Conservation (phyloP, 2,797 vertebrate genomes). For the Poecilia picta region DNA sequence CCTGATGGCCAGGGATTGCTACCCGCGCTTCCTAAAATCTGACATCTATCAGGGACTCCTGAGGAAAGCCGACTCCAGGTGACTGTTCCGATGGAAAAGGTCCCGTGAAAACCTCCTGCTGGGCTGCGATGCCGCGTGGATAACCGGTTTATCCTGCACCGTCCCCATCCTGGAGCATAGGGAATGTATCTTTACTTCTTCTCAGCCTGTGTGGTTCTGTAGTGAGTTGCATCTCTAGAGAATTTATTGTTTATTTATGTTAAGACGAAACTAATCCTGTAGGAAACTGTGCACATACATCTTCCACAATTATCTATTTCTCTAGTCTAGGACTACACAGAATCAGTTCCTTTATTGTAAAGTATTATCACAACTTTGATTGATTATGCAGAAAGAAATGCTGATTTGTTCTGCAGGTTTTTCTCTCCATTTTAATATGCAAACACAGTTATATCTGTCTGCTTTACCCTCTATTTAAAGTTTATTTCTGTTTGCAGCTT, state of each 20-base stretch:
- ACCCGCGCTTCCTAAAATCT: constrained; percentile 94
- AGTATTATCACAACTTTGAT: constrained; percentile 67
- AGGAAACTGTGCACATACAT: constrained; percentile 35
- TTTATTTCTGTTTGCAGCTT: constrained; percentile 11
- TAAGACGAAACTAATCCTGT: neutral
- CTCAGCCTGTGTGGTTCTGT: constrained; percentile 59
- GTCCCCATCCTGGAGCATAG: constrained; percentile 36
- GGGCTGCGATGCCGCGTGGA: constrained; percentile 54
- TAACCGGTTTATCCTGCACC: constrained; percentile 60
- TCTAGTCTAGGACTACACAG: neutral
- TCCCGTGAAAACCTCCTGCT: constrained; percentile 43
- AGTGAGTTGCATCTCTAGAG: constrained; percentile 48
- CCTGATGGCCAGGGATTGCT: constrained; percentile 96
- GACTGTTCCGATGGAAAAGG: constrained; percentile 67
- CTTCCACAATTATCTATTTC: constrained; percentile 16
- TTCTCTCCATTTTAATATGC: constrained; percentile 25
- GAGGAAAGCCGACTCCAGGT: constrained; percentile 83
- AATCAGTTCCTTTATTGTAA: constrained; percentile 47
- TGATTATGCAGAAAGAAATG: constrained; percentile 42
- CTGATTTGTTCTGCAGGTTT: constrained; percentile 22
- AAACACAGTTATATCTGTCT: constrained; percentile 53
- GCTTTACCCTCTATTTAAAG: constrained; percentile 16
- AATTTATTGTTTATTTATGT: constrained; percentile 43
- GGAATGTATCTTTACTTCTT: constrained; percentile 41
- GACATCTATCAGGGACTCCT: constrained; percentile 88